phyloP scores from a whole-genome alignment of 2,888 invertebrate species.

The Nesidiocoris tenuis region DNA sequence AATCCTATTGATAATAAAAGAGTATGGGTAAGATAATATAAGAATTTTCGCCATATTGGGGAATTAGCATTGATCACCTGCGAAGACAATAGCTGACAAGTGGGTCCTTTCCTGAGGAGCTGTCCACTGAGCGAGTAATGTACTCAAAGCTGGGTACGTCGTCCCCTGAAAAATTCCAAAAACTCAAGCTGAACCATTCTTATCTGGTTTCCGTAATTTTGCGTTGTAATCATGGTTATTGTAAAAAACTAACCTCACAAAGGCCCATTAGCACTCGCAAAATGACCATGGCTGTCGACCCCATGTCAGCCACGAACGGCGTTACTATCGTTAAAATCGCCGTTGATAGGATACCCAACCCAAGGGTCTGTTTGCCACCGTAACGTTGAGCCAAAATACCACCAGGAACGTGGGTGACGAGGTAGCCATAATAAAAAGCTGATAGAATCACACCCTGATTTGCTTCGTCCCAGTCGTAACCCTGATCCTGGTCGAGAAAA shows the following conservation, averaged over 20 bases:
- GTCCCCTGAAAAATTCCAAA: slow-evolving; percentile 53
- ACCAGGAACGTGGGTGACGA: slow-evolving; percentile 57
- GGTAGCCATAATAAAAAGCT: slow-evolving; percentile 58
- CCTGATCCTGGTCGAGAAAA: too few relatives aligned
- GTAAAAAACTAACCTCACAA: slow-evolving; percentile 56
- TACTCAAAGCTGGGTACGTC: slow-evolving; percentile 56
- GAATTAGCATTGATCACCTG: too few relatives aligned
- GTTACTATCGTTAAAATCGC: slow-evolving; percentile 56
- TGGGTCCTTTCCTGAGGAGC: slow-evolving; percentile 54
- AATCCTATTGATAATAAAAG: too few relatives aligned
- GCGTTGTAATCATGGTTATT: too few relatives aligned
- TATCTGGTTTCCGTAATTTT: too few relatives aligned
- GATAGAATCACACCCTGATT: slow-evolving; percentile 56
- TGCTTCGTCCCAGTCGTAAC: slow-evolving; percentile 68
- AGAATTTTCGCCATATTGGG: too few relatives aligned
- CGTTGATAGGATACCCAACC: slow-evolving; percentile 55
- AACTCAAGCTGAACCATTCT: too few relatives aligned
- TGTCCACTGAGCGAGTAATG: slow-evolving; percentile 55
- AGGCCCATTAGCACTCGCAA: slow-evolving; percentile 57
- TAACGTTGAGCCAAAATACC: slow-evolving; percentile 55
- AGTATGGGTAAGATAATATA: too few relatives aligned
- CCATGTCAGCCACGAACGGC: slow-evolving; percentile 55
- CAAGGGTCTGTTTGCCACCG: slow-evolving; percentile 57
- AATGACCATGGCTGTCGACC: slow-evolving; percentile 54
- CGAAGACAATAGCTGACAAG: slow-evolving; percentile 53